phyloP scores from a whole-genome alignment of 2,797 vertebrate species.

The Scarus forsteni region DNA sequence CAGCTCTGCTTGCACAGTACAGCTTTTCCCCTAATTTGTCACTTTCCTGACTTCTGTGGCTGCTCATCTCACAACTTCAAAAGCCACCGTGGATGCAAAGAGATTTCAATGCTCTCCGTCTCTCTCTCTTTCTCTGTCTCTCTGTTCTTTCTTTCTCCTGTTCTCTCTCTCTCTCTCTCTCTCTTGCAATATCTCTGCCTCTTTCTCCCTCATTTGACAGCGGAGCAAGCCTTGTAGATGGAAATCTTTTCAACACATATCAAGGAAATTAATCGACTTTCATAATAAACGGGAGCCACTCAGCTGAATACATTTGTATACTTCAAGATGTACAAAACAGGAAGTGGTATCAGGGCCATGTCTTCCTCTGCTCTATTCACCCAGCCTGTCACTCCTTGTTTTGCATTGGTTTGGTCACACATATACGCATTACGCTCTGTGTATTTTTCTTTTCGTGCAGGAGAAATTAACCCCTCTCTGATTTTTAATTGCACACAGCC shows the following conservation, averaged over 20 bases:
- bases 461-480: constrained; percentile 39
- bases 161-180: constrained; percentile 55
- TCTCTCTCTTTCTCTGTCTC: constrained; percentile 33
- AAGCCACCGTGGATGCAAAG: constrained; percentile 76
- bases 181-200: constrained; percentile 60
- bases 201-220: constrained; percentile 75
- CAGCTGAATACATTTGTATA: constrained; percentile 81
- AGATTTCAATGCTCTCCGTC: constrained; percentile 73
- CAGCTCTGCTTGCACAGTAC: constrained; percentile 79
- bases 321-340: constrained; percentile 83
- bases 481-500: constrained; percentile 59
- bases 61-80: constrained; percentile 84
- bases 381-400: constrained; percentile 72
- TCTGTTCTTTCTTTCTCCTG: constrained; percentile 61
- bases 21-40: constrained; percentile 86
- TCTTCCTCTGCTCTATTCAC: constrained; percentile 64
- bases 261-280: constrained; percentile 83
- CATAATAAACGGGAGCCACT: constrained; percentile 79
- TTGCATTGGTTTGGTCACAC: constrained; percentile 68
- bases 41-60: constrained; percentile 84
- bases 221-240: constrained; percentile 75
- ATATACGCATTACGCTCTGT: constrained; percentile 9
- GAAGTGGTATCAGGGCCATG: constrained; percentile 72
- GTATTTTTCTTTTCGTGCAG: constrained; percentile 33
- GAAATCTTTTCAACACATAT: constrained; percentile 79